Percentiles rank a stretch among this genome's conserved stretches.
Conservation (phyloP, 2,888 invertebrate genomes). For the Periphyllus acericola region DNA sequence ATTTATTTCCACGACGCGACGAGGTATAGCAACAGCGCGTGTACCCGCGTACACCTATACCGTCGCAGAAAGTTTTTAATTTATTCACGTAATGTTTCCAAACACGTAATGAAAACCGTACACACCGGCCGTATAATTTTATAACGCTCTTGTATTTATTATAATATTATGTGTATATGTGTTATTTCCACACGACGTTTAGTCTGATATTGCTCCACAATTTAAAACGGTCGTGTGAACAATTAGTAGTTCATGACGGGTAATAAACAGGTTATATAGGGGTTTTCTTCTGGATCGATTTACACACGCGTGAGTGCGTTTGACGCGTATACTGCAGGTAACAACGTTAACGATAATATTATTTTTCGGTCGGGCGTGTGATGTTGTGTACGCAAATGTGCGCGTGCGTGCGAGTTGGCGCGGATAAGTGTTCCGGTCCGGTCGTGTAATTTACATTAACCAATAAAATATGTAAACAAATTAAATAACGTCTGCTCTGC, state of each 20-base stretch:
- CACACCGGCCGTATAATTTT: not conserved
- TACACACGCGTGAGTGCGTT: not conserved
- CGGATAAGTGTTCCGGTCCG: not conserved
- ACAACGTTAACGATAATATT: not conserved
- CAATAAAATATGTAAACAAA: not conserved
- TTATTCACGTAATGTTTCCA: not conserved
- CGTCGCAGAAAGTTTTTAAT: not conserved
- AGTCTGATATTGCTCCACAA: not conserved
- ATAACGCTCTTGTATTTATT: not conserved
- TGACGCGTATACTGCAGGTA: not conserved
- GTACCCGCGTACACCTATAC: not conserved
- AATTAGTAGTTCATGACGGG: not conserved
- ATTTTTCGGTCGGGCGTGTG: not conserved
- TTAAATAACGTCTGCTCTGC: not conserved
- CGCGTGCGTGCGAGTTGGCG: not conserved
- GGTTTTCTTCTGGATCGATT: not conserved
- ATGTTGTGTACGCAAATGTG: not conserved
- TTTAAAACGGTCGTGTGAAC: conserved; percentile 10
- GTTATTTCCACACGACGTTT: not conserved
- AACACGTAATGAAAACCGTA: not conserved
- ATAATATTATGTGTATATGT: not conserved
- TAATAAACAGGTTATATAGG: not conserved
- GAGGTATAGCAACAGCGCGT: too few species aligned
- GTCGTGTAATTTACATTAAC: not conserved
- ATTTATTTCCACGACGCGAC: not conserved